These are phyloP conservation scores for Dicaeum eximium DNA, from an alignment of 2,113 vertebrate species.

Conservation along the genomic window DNA sequence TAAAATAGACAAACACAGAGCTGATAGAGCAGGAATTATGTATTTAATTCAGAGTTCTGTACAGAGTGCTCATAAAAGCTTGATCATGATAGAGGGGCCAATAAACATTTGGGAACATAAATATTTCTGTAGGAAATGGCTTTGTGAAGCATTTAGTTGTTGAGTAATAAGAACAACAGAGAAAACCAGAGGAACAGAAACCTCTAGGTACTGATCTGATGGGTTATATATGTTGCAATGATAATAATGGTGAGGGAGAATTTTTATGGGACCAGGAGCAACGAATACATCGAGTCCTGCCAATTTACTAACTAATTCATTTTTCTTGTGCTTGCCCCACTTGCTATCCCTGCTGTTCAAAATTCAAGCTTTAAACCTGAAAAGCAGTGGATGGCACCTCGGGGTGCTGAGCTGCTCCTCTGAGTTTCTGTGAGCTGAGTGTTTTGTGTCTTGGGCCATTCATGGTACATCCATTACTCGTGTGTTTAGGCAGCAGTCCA, in stretches of 20 bases:
- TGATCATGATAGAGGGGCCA: conserved; percentile 64
- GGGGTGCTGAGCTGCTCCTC: neutral
- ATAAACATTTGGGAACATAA: conserved; percentile 69
- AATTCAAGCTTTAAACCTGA: neutral
- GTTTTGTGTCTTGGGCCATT: neutral
- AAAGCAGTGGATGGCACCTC: neutral
- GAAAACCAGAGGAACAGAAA: conserved; percentile 23
- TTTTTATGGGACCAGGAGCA: conserved; percentile 12
- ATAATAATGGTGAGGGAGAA: conserved; percentile 18
- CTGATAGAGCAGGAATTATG: conserved; percentile 53
- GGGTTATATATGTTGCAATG: neutral
- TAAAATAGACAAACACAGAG: conserved; percentile 44
- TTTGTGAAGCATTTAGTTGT: conserved; percentile 66
- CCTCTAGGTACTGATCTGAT: conserved; percentile 53
- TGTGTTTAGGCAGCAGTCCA: neutral
- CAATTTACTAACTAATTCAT: neutral
- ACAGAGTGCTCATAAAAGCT: conserved; percentile 66
- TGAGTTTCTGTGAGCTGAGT: neutral
- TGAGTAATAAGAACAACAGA: conserved; percentile 63
- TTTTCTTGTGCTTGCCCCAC: neutral
- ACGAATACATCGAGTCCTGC: neutral
- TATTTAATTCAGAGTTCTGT: conserved; percentile 64
- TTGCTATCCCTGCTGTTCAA: neutral
- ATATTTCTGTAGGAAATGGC: conserved; percentile 67
- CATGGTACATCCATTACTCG: neutral